These are phyloP conservation scores for Cyanocitta stelleri DNA, from an alignment of 2,113 vertebrate genomes.

Conservation along the genomic window DNA sequence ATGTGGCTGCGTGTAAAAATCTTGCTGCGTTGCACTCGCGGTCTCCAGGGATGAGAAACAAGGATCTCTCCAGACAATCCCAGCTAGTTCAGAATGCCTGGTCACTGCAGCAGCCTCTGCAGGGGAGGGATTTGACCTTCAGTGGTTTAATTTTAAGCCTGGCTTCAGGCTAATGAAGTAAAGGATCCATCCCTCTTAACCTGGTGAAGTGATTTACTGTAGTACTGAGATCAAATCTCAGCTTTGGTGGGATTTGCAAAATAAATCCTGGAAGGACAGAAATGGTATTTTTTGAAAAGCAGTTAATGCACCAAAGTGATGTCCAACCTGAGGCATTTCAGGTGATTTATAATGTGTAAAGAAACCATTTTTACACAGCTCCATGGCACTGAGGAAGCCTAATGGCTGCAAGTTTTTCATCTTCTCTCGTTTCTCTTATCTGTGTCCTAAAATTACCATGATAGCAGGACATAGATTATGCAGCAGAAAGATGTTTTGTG, in stretches of 20 bases:
- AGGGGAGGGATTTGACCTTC: neutral
- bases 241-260: neutral
- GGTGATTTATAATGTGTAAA: neutral
- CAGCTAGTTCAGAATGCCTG: neutral
- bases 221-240: neutral
- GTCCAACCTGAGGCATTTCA: neutral
- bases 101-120: neutral
- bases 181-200: neutral
- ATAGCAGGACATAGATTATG: neutral
- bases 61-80: neutral
- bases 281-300: neutral
- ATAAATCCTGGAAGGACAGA: neutral
- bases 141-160: neutral
- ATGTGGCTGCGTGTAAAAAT: slow-evolving; percentile 12
- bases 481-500: neutral
- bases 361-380: neutral
- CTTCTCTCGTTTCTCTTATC: neutral
- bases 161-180: neutral
- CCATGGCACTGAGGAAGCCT: neutral
- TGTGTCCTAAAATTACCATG: neutral
- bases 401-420: neutral
- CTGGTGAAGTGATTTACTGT: neutral
- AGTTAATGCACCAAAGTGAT: neutral
- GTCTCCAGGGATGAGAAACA: neutral
- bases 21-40: neutral